Base-by-base conservation (phyloP, 2,888 invertebrate genomes). In the Rhagonycha lutea region DNA sequence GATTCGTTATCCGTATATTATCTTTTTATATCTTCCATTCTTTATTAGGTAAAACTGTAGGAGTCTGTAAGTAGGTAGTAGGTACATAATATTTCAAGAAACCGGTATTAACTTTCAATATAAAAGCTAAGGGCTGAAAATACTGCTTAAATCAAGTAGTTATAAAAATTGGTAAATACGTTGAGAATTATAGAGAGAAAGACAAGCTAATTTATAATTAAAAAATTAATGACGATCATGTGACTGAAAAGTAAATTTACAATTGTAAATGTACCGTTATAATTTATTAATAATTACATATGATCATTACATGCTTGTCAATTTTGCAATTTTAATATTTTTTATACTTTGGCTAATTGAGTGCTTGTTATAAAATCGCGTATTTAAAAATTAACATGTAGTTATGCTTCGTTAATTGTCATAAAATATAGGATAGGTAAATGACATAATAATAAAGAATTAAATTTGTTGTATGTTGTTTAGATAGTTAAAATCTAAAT, bases 401-500 rank as follows among this genome's bases (percentile, higher is more conserved):
- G 63, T 65, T 29, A 72, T 65, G 71, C 63, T 71, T 62, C 61
- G 75, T 63, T 75, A 72, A 72, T 69, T 65, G 61, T 62, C 67
- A 61, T 61, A 72, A 69, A 73, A 70, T 70, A 72, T 29, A 72
- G 69, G 70, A 68, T 72, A 70, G 65, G 76, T 70, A 73, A 61
- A 76, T 76, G 76, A 76, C 73, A 76, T 76, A 74, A 74, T 70
- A 60, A 61, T 68, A 29, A 73, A 62, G 70, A 70, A 70, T 62
- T 68, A 70, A 74, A 74, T 68, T 68, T 74, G 68, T 70, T 67
- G 74, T 70, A 69, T 61, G 69, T 26, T 61, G 73, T 65, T 65
- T 65, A 18, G 63, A 72, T 74, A 72, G 74, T 77, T 74, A 77
- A 69, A 72, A 77, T 77, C 72, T 77, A 77, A 74, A 77, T 71